A percentile compares a stretch with the other conserved stretches of the same genome.
Conservation (phyloP, 2,113 vertebrate genomes). For the Halichoerus grypus region DNA sequence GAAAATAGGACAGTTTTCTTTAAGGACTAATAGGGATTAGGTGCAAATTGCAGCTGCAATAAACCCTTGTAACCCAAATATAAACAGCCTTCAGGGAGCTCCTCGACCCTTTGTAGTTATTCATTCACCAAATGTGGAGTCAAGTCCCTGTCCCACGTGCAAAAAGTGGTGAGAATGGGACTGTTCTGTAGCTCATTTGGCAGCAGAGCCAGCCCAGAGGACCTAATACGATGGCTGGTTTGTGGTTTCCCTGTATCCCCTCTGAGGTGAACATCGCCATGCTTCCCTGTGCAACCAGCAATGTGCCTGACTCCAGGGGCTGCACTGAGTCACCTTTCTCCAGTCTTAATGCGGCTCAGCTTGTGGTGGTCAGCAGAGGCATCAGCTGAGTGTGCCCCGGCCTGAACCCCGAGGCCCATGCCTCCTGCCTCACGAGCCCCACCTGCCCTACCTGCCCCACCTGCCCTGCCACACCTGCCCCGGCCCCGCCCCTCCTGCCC, state of each 20-base stretch:
- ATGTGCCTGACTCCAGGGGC: no score
- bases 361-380: rapidly evolving
- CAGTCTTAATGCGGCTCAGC: rapidly evolving
- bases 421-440: neutral
- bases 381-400: neutral
- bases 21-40: neutral
- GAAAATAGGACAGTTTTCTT: neutral
- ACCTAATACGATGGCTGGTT: rapidly evolving
- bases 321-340: neutral
- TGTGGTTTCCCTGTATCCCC: neutral
- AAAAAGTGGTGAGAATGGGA: neutral
- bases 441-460: rapidly evolving
- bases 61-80: rapidly evolving
- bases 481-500: no score
- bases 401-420: no score
- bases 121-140: neutral
- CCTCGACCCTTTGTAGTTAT: no score
- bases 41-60: neutral
- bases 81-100: neutral
- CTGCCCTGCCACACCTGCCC: neutral
- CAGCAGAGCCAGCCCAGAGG: neutral
- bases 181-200: neutral
- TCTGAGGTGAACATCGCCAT: neutral
- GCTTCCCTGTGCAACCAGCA: rapidly evolving
- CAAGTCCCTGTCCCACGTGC: neutral